These are phyloP conservation scores for Cisticola juncidis DNA, from an alignment of 2,113 vertebrate species.

Conservation along the genomic window DNA sequence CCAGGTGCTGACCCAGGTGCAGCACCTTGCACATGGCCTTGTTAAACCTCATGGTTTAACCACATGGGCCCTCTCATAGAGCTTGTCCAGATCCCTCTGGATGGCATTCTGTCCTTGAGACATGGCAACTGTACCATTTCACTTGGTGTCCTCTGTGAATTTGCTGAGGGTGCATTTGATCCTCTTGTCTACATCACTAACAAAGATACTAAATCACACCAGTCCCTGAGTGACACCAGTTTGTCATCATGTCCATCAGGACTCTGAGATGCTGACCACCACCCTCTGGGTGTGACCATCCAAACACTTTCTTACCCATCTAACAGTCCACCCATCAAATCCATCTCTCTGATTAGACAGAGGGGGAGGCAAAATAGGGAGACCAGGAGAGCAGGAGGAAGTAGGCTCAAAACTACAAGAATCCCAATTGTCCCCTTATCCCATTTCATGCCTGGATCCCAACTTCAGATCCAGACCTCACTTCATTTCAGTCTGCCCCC, in stretches of 20 bases:
- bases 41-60: accelerated
- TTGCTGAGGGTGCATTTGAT: background rate
- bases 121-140: background rate
- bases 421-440: background rate
- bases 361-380: background rate
- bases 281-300: background rate
- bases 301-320: background rate
- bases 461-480: background rate
- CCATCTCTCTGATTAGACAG: background rate
- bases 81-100: background rate
- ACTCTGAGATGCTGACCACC: background rate
- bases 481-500: background rate
- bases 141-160: background rate
- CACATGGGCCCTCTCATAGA: accelerated
- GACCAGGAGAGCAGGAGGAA: background rate
- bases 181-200: background rate
- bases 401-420: background rate
- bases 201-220: background rate
- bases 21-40: accelerated
- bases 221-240: background rate
- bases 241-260: background rate
- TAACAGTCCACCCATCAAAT: background rate
- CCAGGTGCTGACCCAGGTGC: background rate
- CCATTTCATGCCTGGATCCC: background rate
- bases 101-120: background rate